Evolutionary conservation across 2,888 invertebrate species (phyloP).

Genomic region (Zygaena filipendulae): DNA sequence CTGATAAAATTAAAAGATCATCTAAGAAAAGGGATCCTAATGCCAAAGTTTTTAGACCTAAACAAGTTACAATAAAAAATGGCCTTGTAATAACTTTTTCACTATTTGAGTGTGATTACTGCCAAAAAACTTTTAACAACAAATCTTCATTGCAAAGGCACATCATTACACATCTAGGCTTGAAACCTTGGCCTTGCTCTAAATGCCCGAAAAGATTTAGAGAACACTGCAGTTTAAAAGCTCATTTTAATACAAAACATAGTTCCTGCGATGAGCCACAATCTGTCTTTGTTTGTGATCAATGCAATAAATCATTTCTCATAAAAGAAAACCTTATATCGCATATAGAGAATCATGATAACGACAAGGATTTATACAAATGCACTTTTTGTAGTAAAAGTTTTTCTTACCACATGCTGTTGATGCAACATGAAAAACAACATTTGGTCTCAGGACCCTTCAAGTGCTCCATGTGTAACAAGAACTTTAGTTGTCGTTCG

Average conservation of each 20-base stretch:
- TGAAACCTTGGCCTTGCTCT: conserved; percentile 71
- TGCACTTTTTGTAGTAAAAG: conserved; percentile 72
- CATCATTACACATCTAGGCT: conserved; percentile 72
- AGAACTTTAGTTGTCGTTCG: conserved; percentile 75
- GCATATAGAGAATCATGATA: conserved; percentile 78
- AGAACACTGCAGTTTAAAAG: conserved; percentile 72
- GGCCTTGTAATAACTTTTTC: conserved; percentile 25
- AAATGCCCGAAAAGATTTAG: conserved; percentile 73
- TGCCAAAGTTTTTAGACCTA: conserved; percentile 16
- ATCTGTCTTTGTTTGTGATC: conserved; percentile 76
- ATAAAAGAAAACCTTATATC: conserved; percentile 78
- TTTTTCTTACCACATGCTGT: conserved; percentile 31
- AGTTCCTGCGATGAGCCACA: conserved; percentile 33
- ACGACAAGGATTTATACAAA: conserved; percentile 58
- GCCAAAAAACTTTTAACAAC: conserved; percentile 71
- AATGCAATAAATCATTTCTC: conserved; percentile 81
- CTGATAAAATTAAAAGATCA: conserved; percentile 8
- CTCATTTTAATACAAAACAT: conserved; percentile 71
- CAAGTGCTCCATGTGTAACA: conserved; percentile 76
- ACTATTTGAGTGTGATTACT: conserved; percentile 65
- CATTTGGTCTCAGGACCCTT: conserved; percentile 80
- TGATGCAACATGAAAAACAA: conserved; percentile 76
- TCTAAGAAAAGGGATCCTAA: conserved; percentile 11
- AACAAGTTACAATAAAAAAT: conserved; percentile 24
- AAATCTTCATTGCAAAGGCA: conserved; percentile 76